These are phyloP conservation scores for Caenorhabditis remanei DNA, from an alignment of 1,140 invertebrate species.

Conservation along the genomic window DNA sequence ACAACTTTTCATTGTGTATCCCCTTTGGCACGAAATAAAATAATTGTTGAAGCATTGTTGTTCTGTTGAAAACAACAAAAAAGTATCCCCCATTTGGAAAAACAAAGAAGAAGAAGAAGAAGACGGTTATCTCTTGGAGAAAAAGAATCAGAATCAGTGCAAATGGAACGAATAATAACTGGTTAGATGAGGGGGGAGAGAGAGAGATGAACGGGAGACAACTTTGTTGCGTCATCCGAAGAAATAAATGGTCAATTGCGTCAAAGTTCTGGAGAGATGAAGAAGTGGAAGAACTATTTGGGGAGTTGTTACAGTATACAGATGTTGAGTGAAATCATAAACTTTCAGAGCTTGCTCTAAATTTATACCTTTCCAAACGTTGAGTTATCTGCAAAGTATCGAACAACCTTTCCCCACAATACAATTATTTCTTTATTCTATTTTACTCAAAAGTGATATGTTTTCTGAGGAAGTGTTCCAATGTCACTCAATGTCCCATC, in stretches of 20 bases:
- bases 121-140: background rate
- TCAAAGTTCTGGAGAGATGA: background rate
- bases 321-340: too few relatives aligned
- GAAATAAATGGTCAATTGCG: background rate
- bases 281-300: background rate
- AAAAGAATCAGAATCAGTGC: constrained; percentile 10
- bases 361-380: too few relatives aligned
- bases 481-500: too few relatives aligned
- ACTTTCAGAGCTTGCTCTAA: too few relatives aligned
- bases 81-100: background rate
- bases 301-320: too few relatives aligned
- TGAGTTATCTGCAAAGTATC: too few relatives aligned
- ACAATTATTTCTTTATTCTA: too few relatives aligned
- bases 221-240: background rate
- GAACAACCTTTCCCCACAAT: too few relatives aligned
- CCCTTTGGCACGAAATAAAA: too few relatives aligned
- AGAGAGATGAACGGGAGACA: background rate
- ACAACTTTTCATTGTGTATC: background rate
- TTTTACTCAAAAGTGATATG: too few relatives aligned
- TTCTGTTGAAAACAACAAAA: background rate
- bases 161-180: background rate
- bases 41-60: too few relatives aligned
- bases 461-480: too few relatives aligned
- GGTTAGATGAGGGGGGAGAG: background rate
- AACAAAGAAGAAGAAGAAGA: background rate